Base-by-base conservation (phyloP, 2,797 vertebrate species). In the Acanthurus tractus region DNA sequence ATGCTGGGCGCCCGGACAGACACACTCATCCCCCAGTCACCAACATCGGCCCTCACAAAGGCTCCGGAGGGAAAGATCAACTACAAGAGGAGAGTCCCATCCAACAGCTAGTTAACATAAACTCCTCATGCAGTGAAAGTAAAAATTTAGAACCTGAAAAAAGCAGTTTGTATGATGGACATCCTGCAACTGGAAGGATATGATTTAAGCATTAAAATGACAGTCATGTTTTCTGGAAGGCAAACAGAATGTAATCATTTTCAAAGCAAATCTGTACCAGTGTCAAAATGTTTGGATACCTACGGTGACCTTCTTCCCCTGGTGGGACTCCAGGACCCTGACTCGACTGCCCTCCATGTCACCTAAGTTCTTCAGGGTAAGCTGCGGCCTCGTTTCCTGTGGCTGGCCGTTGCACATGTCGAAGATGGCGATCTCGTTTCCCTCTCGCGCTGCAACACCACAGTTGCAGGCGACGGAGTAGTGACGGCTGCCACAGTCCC, bases 281-380 rank as follows among this genome's bases (percentile, higher is more conserved):
- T 46, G 58, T 80, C 17, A 70, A 88, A 86, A 79, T 58, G 46
- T 77, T 44, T 5, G 44, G 75, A 92, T 90, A 87, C 90, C 0
- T 94, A 96, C 96, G 66, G 95, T 97, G 81, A 96, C 91, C 92
- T 97, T 97, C 79, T 93, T 95, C 23, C 95, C 95, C 76, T 95
- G 94, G 0, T 96, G 96, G 18, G 95, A 89, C 89, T 96, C 92
- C 1, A 95, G 86, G 79, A 97, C 94, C 85, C 85, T 91, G 84
- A 95, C 89, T 23, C 68, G 84, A 0, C 64, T 57, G 9, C 73
- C 73, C 45, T 81, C 69, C 36, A 4, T 15, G 0, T 74, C 82
- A 0, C 63, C 71, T 0, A 85, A 53, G 83, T 62, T 93, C 86
- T 71, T 95, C 70, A 97, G 0, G 4, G 81, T 84, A 3, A 96